Conservation (phyloP, 2,797 vertebrate genomes). For the Momotus momota region DNA sequence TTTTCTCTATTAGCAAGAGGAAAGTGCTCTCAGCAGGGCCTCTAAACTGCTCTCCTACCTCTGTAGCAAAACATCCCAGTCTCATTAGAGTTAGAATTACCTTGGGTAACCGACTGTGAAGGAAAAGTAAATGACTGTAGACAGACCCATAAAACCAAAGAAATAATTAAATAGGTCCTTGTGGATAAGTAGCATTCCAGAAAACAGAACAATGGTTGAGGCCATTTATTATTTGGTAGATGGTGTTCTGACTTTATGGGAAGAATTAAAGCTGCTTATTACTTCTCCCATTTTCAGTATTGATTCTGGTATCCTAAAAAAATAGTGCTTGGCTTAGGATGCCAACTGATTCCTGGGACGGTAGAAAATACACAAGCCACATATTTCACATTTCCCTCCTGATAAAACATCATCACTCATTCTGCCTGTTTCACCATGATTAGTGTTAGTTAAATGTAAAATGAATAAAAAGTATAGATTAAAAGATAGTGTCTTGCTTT, state of each 20-base stretch:
- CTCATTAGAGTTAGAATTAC: conserved; percentile 61
- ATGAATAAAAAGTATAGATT: not conserved
- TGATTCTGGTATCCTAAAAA: conserved; percentile 23
- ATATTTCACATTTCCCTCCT: not conserved
- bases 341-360: conserved; percentile 4
- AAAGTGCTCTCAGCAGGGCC: not conserved
- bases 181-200: conserved; percentile 40
- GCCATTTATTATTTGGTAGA: conserved; percentile 49
- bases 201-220: not conserved
- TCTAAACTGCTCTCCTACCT: not conserved
- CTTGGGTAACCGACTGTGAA: conserved; percentile 52
- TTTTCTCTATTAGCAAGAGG: not conserved
- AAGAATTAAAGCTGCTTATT: conserved; percentile 50
- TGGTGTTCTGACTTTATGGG: conserved; percentile 12
- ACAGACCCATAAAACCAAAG: conserved; percentile 53
- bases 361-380: not conserved
- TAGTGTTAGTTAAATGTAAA: not conserved
- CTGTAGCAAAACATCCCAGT: conserved; percentile 33
- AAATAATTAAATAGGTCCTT: conserved; percentile 60
- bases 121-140: conserved; percentile 51
- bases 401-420: not conserved
- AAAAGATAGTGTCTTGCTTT: not conserved
- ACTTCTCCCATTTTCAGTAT: conserved; percentile 62
- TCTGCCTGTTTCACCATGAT: not conserved
- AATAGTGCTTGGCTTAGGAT: conserved; percentile 11